Conservation (phyloP, 2,113 vertebrate genomes). For the Otis tarda region DNA sequence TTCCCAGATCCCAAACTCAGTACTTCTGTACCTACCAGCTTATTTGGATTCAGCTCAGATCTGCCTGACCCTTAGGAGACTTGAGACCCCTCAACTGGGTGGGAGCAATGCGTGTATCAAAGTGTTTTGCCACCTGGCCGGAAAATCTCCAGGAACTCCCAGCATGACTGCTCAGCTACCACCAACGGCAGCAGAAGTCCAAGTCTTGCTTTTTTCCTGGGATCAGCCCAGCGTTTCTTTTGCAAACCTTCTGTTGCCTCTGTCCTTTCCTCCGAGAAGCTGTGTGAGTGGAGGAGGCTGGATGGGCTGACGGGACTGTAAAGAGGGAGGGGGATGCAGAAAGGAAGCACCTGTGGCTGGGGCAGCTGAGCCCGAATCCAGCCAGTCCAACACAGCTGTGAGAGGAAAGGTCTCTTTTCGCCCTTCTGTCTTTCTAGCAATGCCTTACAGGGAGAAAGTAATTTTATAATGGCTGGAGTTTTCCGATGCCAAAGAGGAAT, state of each 20-base stretch:
- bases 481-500: neutral
- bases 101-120: neutral
- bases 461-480: neutral
- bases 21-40: neutral
- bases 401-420: neutral
- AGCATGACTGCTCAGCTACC: neutral
- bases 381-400: neutral
- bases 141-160: neutral
- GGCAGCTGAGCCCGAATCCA: neutral
- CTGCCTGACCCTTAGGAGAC: neutral
- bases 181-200: neutral
- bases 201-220: neutral
- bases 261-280: neutral
- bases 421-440: neutral
- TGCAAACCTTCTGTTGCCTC: neutral
- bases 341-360: neutral
- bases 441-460: neutral
- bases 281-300: neutral
- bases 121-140: neutral
- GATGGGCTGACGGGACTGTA: neutral
- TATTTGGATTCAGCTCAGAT: neutral
- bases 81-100: neutral
- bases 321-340: neutral
- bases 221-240: neutral
- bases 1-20: neutral